Percentiles rank a stretch among this genome's conserved stretches.
Conservation (phyloP, 2,888 invertebrate species). For the Lasioglossum figueresi region DNA sequence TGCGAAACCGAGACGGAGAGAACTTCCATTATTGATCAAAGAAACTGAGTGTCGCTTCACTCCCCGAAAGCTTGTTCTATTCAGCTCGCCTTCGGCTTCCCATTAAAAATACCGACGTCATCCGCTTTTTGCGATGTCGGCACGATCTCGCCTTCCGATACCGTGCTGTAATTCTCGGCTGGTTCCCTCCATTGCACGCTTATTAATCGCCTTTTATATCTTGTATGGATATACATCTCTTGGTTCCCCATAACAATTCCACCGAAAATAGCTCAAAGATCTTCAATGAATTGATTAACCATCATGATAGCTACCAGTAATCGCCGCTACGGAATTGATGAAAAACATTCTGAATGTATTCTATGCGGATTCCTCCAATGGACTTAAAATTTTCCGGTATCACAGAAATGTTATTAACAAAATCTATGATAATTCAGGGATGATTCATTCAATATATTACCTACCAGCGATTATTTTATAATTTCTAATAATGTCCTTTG, state of each 20-base stretch:
- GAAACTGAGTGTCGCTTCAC: slow-evolving; percentile 72
- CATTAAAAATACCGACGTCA: slow-evolving; percentile 71
- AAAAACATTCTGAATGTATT: background rate
- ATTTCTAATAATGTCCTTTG: too few species aligned
- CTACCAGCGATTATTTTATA: too few species aligned
- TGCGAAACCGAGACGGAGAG: slow-evolving; percentile 62
- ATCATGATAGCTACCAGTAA: background rate
- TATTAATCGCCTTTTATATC: slow-evolving; percentile 29
- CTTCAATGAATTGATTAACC: background rate
- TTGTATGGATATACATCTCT: background rate
- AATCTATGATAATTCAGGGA: background rate
- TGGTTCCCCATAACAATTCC: background rate
- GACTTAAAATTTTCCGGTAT: background rate
- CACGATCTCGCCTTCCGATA: slow-evolving; percentile 58
- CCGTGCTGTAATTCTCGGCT: slow-evolving; percentile 12
- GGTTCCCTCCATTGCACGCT: background rate
- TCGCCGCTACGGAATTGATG: background rate
- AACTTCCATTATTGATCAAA: slow-evolving; percentile 80
- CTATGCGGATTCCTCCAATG: background rate
- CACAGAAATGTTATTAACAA: background rate
- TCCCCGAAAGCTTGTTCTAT: slow-evolving; percentile 70
- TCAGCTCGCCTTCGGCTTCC: slow-evolving; percentile 72
- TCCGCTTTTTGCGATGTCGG: slow-evolving; percentile 58
- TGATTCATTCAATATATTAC: too few species aligned
- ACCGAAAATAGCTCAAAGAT: background rate